phyloP scores from a whole-genome alignment of 2,888 invertebrate genomes.

The Byasa hedistus region DNA sequence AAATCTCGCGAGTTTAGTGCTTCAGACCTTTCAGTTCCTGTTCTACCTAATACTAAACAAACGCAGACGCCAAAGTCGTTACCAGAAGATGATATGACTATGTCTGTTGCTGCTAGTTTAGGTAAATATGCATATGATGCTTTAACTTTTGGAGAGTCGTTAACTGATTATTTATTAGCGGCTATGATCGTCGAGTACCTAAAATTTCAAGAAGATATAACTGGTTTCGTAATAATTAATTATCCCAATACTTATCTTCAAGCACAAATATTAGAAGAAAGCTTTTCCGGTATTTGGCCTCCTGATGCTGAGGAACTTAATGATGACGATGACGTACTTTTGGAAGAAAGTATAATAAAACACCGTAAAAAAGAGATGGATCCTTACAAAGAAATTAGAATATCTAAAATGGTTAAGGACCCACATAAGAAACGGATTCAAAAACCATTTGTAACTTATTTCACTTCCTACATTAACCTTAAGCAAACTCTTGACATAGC shows the following conservation, averaged over 20 bases:
- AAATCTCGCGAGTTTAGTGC: slow-evolving; percentile 52
- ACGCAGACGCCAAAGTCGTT: slow-evolving; percentile 82
- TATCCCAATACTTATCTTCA: slow-evolving; percentile 81
- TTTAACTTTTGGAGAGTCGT: slow-evolving; percentile 73
- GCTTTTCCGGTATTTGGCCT: slow-evolving; percentile 74
- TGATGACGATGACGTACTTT: slow-evolving; percentile 64
- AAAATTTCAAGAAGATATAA: slow-evolving; percentile 65
- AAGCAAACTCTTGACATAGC: slow-evolving; percentile 65
- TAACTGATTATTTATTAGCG: slow-evolving; percentile 77
- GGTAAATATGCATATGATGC: slow-evolving; percentile 79
- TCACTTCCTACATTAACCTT: slow-evolving; percentile 79
- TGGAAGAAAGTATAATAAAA: slow-evolving; percentile 63
- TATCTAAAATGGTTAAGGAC: slow-evolving; percentile 76
- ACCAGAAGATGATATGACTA: slow-evolving; percentile 78
- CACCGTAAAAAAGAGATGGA: slow-evolving; percentile 64
- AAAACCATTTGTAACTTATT: slow-evolving; percentile 73
- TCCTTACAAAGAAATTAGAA: slow-evolving; percentile 53
- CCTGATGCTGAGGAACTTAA: slow-evolving; percentile 60
- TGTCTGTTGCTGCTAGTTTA: slow-evolving; percentile 74
- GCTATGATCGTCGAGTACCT: slow-evolving; percentile 82
- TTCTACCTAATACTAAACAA: slow-evolving; percentile 67
- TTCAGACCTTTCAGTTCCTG: slow-evolving; percentile 41
- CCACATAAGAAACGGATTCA: slow-evolving; percentile 61
- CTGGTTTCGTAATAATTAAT: slow-evolving; percentile 83
- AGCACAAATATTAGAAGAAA: slow-evolving; percentile 80